phyloP scores from a whole-genome alignment of 2,797 vertebrate species.

The Champsocephalus esox region DNA sequence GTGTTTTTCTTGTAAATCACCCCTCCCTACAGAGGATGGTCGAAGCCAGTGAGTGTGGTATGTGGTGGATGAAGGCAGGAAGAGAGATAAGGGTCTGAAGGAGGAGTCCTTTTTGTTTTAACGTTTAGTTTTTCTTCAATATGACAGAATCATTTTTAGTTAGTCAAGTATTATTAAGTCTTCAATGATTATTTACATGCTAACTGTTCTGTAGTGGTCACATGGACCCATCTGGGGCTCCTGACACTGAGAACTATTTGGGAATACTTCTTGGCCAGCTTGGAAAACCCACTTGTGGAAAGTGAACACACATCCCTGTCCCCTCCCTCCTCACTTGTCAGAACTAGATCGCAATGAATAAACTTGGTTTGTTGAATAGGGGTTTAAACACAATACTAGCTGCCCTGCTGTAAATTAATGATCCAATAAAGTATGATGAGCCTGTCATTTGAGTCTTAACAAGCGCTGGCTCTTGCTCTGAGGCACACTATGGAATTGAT shows the following conservation, averaged over 20 bases:
- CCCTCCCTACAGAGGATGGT: conserved; percentile 23
- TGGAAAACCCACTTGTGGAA: conserved; percentile 63
- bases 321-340: conserved; percentile 20
- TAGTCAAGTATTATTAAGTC: conserved; percentile 15
- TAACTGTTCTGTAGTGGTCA: conserved; percentile 37
- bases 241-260: conserved; percentile 46
- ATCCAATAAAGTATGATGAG: conserved; percentile 66
- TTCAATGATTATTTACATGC: conserved; percentile 16
- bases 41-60: conserved; percentile 22
- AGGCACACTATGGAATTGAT: conserved; percentile 51
- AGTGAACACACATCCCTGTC: conserved; percentile 36
- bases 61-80: conserved; percentile 49
- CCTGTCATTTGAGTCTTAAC: conserved; percentile 60
- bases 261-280: conserved; percentile 52
- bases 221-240: conserved; percentile 33
- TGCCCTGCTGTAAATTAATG: conserved; percentile 65
- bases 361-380: conserved; percentile 35
- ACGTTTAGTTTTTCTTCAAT: conserved; percentile 16
- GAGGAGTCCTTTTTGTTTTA: conserved; percentile 29
- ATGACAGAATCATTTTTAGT: conserved; percentile 29
- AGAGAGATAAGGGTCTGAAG: conserved; percentile 44
- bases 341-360: conserved; percentile 19
- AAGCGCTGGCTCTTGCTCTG: conserved; percentile 37
- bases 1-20: conserved; percentile 66
- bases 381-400: conserved; percentile 29